phyloP scores from a whole-genome alignment of 2,797 vertebrate species.

The Acipenser oxyrinchus region DNA sequence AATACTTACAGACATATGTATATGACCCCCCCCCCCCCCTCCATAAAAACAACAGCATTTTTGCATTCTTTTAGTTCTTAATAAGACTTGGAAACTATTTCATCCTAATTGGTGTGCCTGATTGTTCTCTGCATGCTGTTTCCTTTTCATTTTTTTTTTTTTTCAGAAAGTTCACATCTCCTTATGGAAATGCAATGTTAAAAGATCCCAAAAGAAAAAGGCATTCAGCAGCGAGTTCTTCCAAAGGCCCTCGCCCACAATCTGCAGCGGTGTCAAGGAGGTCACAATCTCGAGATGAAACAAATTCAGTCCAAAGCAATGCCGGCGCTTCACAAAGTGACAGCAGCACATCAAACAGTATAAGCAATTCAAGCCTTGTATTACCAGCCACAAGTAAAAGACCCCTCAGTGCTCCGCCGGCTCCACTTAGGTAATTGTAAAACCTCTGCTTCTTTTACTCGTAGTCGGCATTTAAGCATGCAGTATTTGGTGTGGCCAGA shows the following conservation, averaged over 20 bases:
- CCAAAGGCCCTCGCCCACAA: slow-evolving; percentile 31
- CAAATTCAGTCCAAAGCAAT: slow-evolving; percentile 40
- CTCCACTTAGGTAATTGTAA: slow-evolving; percentile 61
- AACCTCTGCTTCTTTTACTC: not conserved
- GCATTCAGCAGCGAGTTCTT: slow-evolving; percentile 23
- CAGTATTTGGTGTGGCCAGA: not conserved
- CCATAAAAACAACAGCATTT: too few species aligned
- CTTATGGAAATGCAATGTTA: slow-evolving; percentile 28
- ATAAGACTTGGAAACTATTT: too few species aligned
- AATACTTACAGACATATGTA: too few species aligned
- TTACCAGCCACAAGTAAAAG: slow-evolving; percentile 45
- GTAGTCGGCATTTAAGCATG: not conserved
- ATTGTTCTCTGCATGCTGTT: too few species aligned
- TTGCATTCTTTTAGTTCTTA: too few species aligned
- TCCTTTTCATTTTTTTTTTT: slow-evolving; percentile 12
- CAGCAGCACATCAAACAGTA: slow-evolving; percentile 43
- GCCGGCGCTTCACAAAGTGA: slow-evolving; percentile 40
- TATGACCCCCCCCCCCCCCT: too few species aligned
- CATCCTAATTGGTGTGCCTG: too few species aligned
- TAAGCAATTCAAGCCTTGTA: slow-evolving; percentile 42
- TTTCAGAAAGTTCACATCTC: slow-evolving; percentile 26
- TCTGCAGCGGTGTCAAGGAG: slow-evolving; percentile 35
- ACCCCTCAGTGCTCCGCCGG: slow-evolving; percentile 39
- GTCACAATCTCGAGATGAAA: slow-evolving; percentile 50
- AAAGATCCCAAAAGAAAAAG: slow-evolving; percentile 30